Evolutionary conservation across 2,888 invertebrate genomes (phyloP).

Genomic region (Thymelicus acteon): DNA sequence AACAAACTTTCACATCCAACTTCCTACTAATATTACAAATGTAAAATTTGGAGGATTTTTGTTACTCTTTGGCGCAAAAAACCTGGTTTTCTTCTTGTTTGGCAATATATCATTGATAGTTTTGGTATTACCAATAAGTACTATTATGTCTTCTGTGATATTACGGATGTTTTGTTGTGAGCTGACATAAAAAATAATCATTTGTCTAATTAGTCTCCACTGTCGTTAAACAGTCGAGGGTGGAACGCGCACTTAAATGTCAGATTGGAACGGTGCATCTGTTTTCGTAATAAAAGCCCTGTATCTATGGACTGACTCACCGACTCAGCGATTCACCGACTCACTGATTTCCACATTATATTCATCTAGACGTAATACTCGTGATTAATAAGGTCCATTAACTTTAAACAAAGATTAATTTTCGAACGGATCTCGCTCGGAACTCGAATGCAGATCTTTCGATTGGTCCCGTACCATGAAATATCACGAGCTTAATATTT

Average conservation of each 20-base stretch:
- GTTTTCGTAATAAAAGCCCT: conserved; percentile 71
- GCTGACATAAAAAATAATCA: too few species aligned
- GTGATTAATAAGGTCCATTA: conserved; percentile 80
- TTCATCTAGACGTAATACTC: conserved; percentile 74
- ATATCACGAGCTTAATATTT: conserved; percentile 31
- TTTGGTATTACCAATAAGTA: too few species aligned
- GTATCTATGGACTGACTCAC: conserved; percentile 68
- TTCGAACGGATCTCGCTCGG: conserved; percentile 52
- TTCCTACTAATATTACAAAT: too few species aligned
- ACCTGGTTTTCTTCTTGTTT: too few species aligned
- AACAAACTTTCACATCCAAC: too few species aligned
- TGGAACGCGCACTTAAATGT: conserved; percentile 33
- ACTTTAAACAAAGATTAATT: conserved; percentile 81
- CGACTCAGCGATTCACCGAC: conserved; percentile 72
- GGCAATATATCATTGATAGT: too few species aligned
- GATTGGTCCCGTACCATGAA: conserved; percentile 53
- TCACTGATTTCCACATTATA: conserved; percentile 76
- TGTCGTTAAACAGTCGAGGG: neutral
- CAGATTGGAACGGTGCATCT: conserved; percentile 72
- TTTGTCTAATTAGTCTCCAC: too few species aligned
- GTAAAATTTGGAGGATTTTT: too few species aligned
- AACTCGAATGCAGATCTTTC: conserved; percentile 26
- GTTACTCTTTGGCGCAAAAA: too few species aligned
- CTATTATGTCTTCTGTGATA: too few species aligned
- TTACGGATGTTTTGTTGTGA: too few species aligned